Evolutionary conservation across 1,140 invertebrate species (phyloP), one percentile per base, ranked within the genome.

Genomic region (Psix sp.): DNA sequence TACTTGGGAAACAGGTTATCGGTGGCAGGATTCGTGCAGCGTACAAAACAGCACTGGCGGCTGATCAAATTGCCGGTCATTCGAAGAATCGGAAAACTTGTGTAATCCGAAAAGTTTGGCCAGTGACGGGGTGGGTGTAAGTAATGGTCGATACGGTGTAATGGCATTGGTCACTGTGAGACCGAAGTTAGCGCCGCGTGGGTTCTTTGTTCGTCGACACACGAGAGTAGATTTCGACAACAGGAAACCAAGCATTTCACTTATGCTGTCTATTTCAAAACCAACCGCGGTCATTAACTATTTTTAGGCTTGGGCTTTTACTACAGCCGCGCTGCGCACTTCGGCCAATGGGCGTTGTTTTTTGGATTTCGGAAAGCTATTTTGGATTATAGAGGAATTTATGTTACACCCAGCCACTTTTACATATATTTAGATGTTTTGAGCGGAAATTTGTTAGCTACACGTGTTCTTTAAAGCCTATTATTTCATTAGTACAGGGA

Each of bases 61-160:
- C 76, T 75, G 73, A 76, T 79, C 71, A 73, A 81, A 80, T 78
- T 75, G 76, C 68, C 43, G 80, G 78, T 79, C 80, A 80, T 83
- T 82, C 78, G 76, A 74, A 59, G 76, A 81, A 82, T 82, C 79
- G 74, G 78, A 80, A 82, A 83, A 82, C 80, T 82, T 82, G 74
- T 76, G 79, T 80, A 83, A 83, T 82, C 80, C 77, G 76, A 74
- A 82, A 82, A 82, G 80, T 83, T 82, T 24, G 80, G 24, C 38
- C 24, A 31, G 13, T 4, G 62, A 15, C 49, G 40, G 36, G 26
- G 26, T 59, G 54, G 70, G 60, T 77, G 68, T 78, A 77, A 80
- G 77, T 80, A 81, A 82, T 80, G 79, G 49, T 51, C 77, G 77
- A 79, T 80, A 79, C 75, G 68, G 56, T 66, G 56, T 77, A 80